Evolutionary conservation across 30 jellyfish, hydroid and myxozoan species (phyloP).

Genomic region (Chironex yamaguchii): DNA sequence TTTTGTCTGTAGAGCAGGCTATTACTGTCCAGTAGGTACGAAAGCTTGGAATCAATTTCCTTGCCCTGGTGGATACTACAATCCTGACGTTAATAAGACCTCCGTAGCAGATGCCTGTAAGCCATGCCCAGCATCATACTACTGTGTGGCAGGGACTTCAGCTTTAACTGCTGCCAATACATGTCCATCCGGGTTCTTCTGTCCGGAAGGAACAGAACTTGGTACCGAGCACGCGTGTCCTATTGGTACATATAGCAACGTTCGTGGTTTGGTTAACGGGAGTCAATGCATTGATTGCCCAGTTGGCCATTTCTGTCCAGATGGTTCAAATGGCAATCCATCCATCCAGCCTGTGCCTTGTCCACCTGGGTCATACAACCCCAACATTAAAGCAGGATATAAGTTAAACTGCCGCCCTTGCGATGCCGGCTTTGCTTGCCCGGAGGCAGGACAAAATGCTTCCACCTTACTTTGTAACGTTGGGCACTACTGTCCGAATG

Average conservation of each 20-base stretch:
- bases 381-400: conserved; percentile 78
- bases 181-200: conserved; percentile 92
- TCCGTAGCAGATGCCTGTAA: conserved; percentile 74
- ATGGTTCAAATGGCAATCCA: conserved; percentile 87
- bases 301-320: conserved; percentile 97
- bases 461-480: conserved; percentile 75
- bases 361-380: conserved; percentile 95
- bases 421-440: conserved; percentile 93
- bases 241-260: conserved; percentile 83
- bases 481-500: conserved; percentile 95
- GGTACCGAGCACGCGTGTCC: conserved; percentile 93
- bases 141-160: conserved; percentile 88
- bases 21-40: conserved; percentile 91
- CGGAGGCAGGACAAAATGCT: conserved; percentile 80
- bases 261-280: conserved; percentile 66
- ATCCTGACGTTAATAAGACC: conserved; percentile 61
- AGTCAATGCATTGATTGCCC: conserved; percentile 91
- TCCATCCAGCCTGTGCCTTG: conserved; percentile 90
- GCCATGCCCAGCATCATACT: conserved; percentile 76
- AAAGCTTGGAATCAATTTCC: conserved; percentile 79
- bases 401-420: conserved; percentile 84
- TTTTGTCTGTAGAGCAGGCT: conserved; percentile 78
- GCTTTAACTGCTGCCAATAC: conserved; percentile 23
- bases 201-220: conserved; percentile 89
- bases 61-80: conserved; percentile 91